These are phyloP conservation scores for Cherax destructor DNA, from an alignment of 1,140 invertebrate genomes.

Conservation along the genomic window DNA sequence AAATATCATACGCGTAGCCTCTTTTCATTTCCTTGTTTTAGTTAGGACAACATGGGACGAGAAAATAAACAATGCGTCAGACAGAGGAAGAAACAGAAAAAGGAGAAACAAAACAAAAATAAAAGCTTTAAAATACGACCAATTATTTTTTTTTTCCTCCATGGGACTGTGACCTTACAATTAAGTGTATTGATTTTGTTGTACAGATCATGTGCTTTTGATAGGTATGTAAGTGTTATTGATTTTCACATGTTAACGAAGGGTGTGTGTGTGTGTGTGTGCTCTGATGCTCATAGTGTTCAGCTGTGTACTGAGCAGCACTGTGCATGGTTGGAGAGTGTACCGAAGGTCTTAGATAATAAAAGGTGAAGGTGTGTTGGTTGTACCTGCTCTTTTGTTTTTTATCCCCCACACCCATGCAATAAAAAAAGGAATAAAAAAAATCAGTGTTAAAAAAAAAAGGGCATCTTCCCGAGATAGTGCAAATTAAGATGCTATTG, in stretches of 20 bases:
- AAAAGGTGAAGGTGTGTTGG: slow-evolving; percentile 45
- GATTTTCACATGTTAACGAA: neutral
- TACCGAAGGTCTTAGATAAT: slow-evolving; percentile 2
- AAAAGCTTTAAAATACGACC: neutral
- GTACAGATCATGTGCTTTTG: slow-evolving; percentile 18
- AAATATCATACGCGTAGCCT: neutral
- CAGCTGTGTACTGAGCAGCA: too few relatives aligned
- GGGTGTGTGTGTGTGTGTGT: neutral
- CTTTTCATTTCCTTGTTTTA: neutral
- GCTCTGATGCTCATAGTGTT: too few relatives aligned
- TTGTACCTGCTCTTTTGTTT: neutral
- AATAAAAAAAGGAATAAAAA: too few relatives aligned
- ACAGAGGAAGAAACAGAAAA: neutral
- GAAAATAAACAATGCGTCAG: too few relatives aligned
- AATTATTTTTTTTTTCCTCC: too few relatives aligned
- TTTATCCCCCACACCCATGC: neutral
- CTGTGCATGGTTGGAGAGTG: slow-evolving; percentile 27
- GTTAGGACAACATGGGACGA: too few relatives aligned
- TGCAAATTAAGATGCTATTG: too few relatives aligned
- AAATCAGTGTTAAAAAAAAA: too few relatives aligned
- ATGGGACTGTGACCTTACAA: too few relatives aligned
- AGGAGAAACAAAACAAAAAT: neutral
- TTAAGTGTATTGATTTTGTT: too few relatives aligned
- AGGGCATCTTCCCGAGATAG: too few relatives aligned
- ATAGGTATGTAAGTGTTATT: slow-evolving; percentile 47